These are phyloP conservation scores for Adineta ricciae DNA, from an alignment of 2,888 invertebrate species.

Conservation along the genomic window DNA sequence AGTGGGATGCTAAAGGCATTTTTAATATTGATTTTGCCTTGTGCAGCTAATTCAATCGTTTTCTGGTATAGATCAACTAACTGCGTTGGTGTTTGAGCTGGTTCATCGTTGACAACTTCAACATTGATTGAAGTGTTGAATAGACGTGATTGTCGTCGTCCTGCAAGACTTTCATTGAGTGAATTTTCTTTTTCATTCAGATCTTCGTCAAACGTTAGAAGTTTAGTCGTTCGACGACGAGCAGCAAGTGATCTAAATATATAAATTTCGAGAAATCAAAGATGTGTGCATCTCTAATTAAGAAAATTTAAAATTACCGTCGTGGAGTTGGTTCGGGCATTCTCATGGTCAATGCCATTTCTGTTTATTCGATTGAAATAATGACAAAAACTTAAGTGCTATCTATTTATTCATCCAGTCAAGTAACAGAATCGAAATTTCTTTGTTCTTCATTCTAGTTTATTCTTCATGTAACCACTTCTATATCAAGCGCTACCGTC, in stretches of 20 bases:
- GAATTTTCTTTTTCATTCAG: neutral
- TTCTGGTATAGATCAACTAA: neutral
- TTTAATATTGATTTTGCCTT: conserved; percentile 66
- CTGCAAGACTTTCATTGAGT: neutral
- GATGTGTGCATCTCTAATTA: neutral
- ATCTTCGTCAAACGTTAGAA: neutral
- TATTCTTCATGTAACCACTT: neutral
- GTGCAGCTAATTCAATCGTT: neutral
- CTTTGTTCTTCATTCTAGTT: neutral
- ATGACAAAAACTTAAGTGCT: too few species aligned
- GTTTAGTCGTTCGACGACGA: neutral
- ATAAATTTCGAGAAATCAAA: neutral
- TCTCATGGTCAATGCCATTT: neutral
- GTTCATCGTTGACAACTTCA: neutral
- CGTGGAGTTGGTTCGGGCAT: neutral
- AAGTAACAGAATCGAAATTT: neutral
- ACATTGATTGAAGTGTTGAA: neutral
- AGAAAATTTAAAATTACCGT: neutral
- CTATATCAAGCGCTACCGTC: neutral
- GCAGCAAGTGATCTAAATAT: neutral
- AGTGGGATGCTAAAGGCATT: conserved; percentile 78
- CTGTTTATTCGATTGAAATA: neutral
- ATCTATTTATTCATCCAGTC: neutral
- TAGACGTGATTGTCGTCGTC: neutral
- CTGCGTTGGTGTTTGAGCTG: neutral